phyloP scores from a whole-genome alignment of 2,888 invertebrate genomes.

The Adineta ricciae region DNA sequence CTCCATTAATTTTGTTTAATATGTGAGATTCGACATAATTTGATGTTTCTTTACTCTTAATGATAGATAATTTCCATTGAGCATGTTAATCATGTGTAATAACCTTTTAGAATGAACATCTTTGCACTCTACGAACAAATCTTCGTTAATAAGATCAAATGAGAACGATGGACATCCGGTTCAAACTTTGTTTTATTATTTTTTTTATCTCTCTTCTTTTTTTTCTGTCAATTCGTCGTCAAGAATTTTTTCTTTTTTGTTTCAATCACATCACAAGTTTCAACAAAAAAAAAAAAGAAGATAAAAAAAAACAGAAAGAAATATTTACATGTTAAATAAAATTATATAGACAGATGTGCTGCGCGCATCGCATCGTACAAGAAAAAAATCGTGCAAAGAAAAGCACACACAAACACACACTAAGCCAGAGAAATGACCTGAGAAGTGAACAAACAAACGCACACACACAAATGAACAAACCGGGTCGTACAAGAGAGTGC shows the following conservation, averaged over 20 bases:
- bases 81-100: no score
- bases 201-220: not conserved
- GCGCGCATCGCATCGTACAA: not conserved
- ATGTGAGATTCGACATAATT: no score
- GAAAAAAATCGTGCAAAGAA: not conserved
- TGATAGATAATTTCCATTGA: no score
- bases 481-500: not conserved
- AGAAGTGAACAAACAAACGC: not conserved
- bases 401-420: not conserved
- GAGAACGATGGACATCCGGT: not conserved
- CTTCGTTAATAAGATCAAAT: not conserved
- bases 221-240: not conserved
- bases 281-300: not conserved
- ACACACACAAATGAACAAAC: not conserved
- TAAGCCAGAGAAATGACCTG: not conserved
- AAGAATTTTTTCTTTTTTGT: not conserved
- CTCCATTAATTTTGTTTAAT: no score
- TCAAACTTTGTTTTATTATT: not conserved
- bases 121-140: not conserved
- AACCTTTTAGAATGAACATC: no score
- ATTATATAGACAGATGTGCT: constrained; percentile 13
- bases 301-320: not conserved
- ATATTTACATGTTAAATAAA: not conserved
- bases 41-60: no score
- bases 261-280: not conserved